A percentile compares a stretch with the other conserved stretches of the same genome.
Evolutionary conservation across 1,140 invertebrate species (phyloP).

Genomic region (Drosophila ercepeae): DNA sequence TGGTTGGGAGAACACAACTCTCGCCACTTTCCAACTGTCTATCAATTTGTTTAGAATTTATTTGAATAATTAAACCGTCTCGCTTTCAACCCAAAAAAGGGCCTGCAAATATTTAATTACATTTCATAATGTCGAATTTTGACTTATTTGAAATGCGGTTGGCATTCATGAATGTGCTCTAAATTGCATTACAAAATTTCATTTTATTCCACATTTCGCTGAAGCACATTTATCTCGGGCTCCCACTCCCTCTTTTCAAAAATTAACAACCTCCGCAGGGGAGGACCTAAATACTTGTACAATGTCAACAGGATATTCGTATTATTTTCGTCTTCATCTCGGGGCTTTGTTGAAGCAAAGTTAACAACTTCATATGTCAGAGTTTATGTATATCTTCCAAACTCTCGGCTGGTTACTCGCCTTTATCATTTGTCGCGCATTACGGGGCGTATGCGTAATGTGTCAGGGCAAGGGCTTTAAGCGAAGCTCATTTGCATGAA

Average conservation of each 20-base stretch:
- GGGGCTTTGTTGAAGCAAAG: constrained; percentile 25
- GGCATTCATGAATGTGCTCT: not conserved
- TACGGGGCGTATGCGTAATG: constrained; percentile 67
- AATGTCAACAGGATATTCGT: constrained; percentile 21
- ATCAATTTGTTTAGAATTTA: constrained; percentile 14
- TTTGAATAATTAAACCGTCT: constrained; percentile 59
- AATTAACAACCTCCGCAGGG: not conserved
- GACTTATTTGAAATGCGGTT: constrained; percentile 33
- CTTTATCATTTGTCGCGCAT: constrained; percentile 65
- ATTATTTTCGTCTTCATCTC: too few relatives aligned
- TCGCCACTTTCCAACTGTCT: constrained; percentile 19
- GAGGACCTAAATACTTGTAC: not conserved
- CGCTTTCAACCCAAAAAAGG: constrained; percentile 24
- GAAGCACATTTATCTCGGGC: constrained; percentile 1
- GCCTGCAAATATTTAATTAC: constrained; percentile 50
- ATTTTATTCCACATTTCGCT: constrained; percentile 13
- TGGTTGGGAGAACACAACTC: constrained; percentile 15
- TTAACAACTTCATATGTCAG: constrained; percentile 75
- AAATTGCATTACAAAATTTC: constrained; percentile 29
- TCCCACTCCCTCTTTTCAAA: too few relatives aligned
- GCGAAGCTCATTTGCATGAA: constrained; percentile 74
- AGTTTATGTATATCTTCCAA: constrained; percentile 46
- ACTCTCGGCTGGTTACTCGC: constrained; percentile 14
- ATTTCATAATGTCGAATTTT: constrained; percentile 33
- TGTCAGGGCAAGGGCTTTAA: constrained; percentile 48